A percentile compares a stretch with the other conserved stretches of the same genome.
Conservation (phyloP, 2,888 invertebrate species). For the Buathra laborator region DNA sequence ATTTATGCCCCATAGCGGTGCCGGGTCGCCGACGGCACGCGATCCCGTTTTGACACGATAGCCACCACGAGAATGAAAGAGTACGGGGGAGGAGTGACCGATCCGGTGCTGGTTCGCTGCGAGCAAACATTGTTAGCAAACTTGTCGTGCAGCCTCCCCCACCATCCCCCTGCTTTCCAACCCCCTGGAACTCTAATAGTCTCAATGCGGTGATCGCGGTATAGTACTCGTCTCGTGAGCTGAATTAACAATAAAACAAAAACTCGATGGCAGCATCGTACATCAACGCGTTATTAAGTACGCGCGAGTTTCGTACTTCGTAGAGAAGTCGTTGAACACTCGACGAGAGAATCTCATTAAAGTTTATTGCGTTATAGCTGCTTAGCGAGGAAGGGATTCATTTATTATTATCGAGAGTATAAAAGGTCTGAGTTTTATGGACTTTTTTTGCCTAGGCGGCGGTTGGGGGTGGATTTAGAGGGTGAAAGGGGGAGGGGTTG, state of each 20-base stretch:
- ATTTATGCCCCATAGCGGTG: conserved; percentile 77
- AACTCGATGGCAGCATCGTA: background rate
- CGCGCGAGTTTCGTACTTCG: conserved; percentile 15
- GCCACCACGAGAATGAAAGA: conserved; percentile 48
- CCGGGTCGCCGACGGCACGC: conserved; percentile 74
- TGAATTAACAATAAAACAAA: conserved; percentile 13
- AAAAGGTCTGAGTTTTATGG: too few species aligned
- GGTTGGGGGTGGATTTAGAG: too few species aligned
- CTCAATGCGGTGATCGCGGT: conserved; percentile 17
- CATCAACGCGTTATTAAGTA: conserved; percentile 4
- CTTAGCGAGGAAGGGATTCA: conserved; percentile 10
- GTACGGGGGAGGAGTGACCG: conserved; percentile 60
- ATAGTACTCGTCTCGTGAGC: background rate
- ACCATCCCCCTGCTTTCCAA: too few species aligned
- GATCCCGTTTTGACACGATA: conserved; percentile 77
- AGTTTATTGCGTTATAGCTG: conserved; percentile 10
- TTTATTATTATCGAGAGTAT: background rate
- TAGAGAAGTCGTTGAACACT: conserved; percentile 13
- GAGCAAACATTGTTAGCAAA: conserved; percentile 71
- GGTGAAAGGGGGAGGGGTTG: background rate
- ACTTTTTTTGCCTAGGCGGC: too few species aligned
- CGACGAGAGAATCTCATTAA: conserved; percentile 10
- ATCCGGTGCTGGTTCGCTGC: conserved; percentile 61
- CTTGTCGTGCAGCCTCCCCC: conserved; percentile 59
- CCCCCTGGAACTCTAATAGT: conserved; percentile 51